These are phyloP conservation scores for Malurus alboscapulatus DNA, from an alignment of 2,113 vertebrate genomes.

Conservation along the genomic window DNA sequence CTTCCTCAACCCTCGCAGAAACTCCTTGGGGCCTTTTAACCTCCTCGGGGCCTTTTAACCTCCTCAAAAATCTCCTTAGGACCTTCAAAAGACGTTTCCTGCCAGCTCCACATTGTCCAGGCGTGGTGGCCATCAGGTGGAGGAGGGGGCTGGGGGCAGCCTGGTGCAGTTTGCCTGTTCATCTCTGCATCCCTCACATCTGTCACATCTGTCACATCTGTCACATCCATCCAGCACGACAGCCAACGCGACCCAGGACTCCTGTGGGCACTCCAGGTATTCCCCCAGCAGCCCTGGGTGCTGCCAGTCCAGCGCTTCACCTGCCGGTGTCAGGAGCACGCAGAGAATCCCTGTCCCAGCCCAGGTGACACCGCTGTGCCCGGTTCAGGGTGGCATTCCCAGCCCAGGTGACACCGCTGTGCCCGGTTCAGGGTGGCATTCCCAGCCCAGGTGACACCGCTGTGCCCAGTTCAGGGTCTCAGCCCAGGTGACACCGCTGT, in stretches of 20 bases:
- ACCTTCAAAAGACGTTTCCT: background rate
- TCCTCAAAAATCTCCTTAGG: background rate
- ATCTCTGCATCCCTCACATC: rapidly evolving
- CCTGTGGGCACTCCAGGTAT: background rate
- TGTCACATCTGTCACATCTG: too few species aligned
- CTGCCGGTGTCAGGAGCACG: rapidly evolving
- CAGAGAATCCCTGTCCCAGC: rapidly evolving
- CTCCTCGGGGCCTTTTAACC: background rate
- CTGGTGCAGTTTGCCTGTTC: background rate
- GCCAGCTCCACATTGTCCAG: too few species aligned
- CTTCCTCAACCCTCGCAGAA: background rate
- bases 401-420: background rate
- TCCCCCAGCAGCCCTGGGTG: rapidly evolving
- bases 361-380: background rate
- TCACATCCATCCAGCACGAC: rapidly evolving
- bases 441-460: rapidly evolving
- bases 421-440: background rate
- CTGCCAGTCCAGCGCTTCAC: rapidly evolving
- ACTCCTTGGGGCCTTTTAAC: background rate
- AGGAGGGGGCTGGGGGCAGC: background rate
- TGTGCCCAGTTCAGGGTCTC: too few species aligned
- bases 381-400: rapidly evolving
- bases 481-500: too few species aligned
- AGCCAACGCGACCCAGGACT: background rate
- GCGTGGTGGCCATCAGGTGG: background rate